phyloP scores from a whole-genome alignment of 2,888 invertebrate species.

The Tethea ocularis region DNA sequence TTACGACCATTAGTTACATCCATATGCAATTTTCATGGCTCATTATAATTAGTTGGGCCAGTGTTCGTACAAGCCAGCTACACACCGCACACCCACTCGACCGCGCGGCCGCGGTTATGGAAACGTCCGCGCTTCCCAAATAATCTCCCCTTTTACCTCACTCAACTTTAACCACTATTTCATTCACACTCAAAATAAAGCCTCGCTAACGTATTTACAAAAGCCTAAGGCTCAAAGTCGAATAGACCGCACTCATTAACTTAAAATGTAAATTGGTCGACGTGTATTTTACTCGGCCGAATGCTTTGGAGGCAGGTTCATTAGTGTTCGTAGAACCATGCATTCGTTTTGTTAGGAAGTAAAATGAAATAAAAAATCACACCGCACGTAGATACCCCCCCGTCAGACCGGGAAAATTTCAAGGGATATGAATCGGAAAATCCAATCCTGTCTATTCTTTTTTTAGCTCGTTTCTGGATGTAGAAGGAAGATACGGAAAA shows the following conservation, averaged over 20 bases:
- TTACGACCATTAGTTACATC: constrained; percentile 3
- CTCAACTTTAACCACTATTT: constrained; percentile 28
- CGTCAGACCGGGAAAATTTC: constrained; percentile 38
- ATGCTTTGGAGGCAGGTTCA: constrained; percentile 62
- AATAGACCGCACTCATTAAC: constrained; percentile 31
- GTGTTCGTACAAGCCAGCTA: constrained; percentile 20
- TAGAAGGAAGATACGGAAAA: constrained; percentile 27
- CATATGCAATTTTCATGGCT: constrained; percentile 22
- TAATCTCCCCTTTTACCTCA: constrained; percentile 46
- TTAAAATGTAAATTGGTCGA: constrained; percentile 38
- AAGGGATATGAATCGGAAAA: constrained; percentile 52
- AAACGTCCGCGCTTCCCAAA: constrained; percentile 41
- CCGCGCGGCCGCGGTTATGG: constrained; percentile 38
- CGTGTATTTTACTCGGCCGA: constrained; percentile 44
- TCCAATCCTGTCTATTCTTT: constrained; percentile 28
- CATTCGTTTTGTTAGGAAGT: constrained; percentile 50
- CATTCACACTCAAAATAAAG: constrained; percentile 17
- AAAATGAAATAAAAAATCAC: constrained; percentile 54
- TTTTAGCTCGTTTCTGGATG: constrained; percentile 31
- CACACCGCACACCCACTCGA: constrained; percentile 32
- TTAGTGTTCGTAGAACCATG: constrained; percentile 60
- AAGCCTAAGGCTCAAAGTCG: constrained; percentile 41
- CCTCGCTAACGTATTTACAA: constrained; percentile 25
- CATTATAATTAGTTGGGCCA: constrained; percentile 33
- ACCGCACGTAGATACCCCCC: constrained; percentile 32